Evolutionary conservation across 2,113 vertebrate species (phyloP), one percentile per base, ranked within the genome.

Genomic region (Periophthalmus modestus): DNA sequence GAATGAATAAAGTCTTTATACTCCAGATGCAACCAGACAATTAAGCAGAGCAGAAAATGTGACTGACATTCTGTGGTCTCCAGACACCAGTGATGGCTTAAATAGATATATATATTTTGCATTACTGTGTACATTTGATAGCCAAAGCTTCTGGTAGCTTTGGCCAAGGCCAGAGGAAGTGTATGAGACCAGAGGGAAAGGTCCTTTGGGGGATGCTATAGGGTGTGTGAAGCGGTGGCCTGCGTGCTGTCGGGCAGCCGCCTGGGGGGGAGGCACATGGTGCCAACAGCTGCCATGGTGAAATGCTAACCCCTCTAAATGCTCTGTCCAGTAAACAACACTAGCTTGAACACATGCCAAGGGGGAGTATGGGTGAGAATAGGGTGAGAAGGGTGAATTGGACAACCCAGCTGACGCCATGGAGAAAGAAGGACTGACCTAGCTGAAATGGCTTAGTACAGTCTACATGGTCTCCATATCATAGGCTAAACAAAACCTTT

Each of bases 251-350:
- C 89, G 72, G 78, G 84, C 90, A 89, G 87, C 88, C 91, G 87
- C 86, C 85, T 33, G 68, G 69, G 70, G 70, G 84, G 73, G 74
- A 89, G 90, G 90, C 89, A 92, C 91, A 91, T 91, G 90, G 91
- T 89, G 91, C 90, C 87, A 91, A 90, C 91, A 92, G 91, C 91
- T 92, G 91, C 88, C 86, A 39, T 46, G 74, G 85, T 89, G 88
- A 91, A 92, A 92, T 28, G 89, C 84, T 88, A 91, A 91, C 91
- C 90, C 89, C 75, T 84, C 85, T 91, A 91, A 92, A 90, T 82
- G 85, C 82, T 84, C 83, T 1, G 78, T 71, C 89, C 89, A 71
- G 86, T 91, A 90, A 91, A 91, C 90, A 92, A 84, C 82, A 78
- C 75, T 47, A 86, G 84, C 82, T 68, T 73, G 84, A 83, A 88